These are phyloP conservation scores for Acropora tenuis DNA, from an alignment of 64 coral and sea anemone species.

Conservation along the genomic window DNA sequence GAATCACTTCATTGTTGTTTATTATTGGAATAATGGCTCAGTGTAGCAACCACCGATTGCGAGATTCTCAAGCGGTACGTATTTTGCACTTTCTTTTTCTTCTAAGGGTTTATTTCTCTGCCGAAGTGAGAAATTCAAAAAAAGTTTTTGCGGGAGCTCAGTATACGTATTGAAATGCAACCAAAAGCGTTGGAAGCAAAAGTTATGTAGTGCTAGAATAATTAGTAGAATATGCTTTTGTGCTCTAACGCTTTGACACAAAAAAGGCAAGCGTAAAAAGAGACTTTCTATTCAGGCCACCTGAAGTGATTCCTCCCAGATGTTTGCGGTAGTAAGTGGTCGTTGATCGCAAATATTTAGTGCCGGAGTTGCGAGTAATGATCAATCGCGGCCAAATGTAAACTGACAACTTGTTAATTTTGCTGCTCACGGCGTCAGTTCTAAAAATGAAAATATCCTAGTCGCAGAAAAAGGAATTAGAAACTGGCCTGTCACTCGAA, in stretches of 20 bases:
- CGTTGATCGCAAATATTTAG: neutral
- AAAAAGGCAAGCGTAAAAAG: neutral
- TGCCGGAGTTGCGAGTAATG: neutral
- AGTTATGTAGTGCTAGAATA: no score
- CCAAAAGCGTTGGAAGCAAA: no score
- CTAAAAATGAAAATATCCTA: no score
- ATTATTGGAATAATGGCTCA: slow-evolving; percentile 30
- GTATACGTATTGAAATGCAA: no score
- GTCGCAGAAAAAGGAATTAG: no score
- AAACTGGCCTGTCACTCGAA: no score
- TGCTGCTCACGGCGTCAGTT: no score
- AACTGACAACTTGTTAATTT: no score
- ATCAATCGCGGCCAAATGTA: no score
- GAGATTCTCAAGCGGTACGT: slow-evolving; percentile 50
- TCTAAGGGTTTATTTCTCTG: neutral
- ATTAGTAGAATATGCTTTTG: no score
- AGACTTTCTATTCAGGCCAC: neutral
- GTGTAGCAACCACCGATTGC: slow-evolving; percentile 23
- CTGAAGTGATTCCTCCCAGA: neutral
- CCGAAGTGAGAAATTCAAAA: neutral
- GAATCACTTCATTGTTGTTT: neutral
- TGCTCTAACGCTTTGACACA: no score
- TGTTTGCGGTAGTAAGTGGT: neutral
- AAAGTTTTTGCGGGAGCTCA: neutral
- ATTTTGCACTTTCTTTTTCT: neutral